phyloP scores from a whole-genome alignment of 2,888 invertebrate species.

The Hylaea fasciaria region DNA sequence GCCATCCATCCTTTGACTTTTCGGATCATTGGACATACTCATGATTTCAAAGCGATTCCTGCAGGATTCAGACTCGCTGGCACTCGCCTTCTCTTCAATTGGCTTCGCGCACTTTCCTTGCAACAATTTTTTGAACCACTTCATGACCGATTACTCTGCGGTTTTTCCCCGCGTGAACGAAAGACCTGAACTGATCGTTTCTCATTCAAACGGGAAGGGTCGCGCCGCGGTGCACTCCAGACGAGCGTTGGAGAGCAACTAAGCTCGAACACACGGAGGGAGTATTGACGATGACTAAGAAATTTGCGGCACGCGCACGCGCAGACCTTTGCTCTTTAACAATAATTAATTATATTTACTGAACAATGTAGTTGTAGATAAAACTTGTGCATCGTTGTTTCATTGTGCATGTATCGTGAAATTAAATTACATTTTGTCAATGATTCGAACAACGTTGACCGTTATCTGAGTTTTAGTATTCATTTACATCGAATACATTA shows the following conservation, averaged over 20 bases:
- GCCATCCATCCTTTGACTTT: conserved; percentile 44
- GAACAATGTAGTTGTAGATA: conserved; percentile 69
- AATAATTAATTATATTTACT: conserved; percentile 75
- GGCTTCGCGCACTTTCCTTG: conserved; percentile 82
- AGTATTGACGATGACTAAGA: conserved; percentile 49
- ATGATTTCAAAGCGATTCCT: conserved; percentile 49
- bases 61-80: conserved; percentile 47
- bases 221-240: conserved; percentile 47
- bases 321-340: conserved; percentile 79
- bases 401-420: conserved; percentile 68
- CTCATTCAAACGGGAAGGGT: conserved; percentile 78
- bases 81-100: conserved; percentile 48
- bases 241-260: conserved; percentile 60
- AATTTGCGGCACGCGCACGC: conserved; percentile 76
- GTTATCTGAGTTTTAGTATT: conserved; percentile 44
- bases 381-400: conserved; percentile 65
- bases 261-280: conserved; percentile 24
- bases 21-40: conserved; percentile 40
- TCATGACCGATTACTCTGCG: conserved; percentile 86
- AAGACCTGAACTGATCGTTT: conserved; percentile 86
- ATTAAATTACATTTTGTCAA: conserved; percentile 69
- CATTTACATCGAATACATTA: conserved; percentile 35
- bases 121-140: conserved; percentile 88
- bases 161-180: conserved; percentile 86
- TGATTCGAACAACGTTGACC: conserved; percentile 42